Evolutionary conservation across 2,888 invertebrate genomes (phyloP).

Genomic region (Hirudinaria manillensis): DNA sequence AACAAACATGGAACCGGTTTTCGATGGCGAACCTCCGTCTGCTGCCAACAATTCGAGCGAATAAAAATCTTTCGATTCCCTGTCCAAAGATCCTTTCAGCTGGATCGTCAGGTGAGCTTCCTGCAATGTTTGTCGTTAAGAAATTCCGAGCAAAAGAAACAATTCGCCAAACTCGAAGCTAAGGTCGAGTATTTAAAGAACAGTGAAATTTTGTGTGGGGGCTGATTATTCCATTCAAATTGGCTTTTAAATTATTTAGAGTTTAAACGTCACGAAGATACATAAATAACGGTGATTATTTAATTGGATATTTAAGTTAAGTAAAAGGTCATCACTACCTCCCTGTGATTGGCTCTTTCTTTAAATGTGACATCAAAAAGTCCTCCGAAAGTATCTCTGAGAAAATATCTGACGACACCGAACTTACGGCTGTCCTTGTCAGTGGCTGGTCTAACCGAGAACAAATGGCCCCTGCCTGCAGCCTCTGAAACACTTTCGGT

Average conservation of each 20-base stretch:
- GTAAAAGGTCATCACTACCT: no score
- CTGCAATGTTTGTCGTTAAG: neutral
- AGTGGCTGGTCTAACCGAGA: slow-evolving; percentile 3
- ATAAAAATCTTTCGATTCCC: slow-evolving; percentile 13
- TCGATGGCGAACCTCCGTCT: slow-evolving; percentile 69
- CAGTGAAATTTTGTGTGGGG: no score
- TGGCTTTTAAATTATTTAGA: no score
- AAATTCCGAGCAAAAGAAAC: no score
- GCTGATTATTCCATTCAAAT: no score
- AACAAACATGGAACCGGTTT: slow-evolving; percentile 34
- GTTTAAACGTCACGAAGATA: no score
- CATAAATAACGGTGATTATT: no score
- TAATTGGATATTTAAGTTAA: no score
- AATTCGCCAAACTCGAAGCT: no score
- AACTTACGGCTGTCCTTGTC: slow-evolving; percentile 22
- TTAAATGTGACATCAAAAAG: neutral
- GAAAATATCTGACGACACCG: slow-evolving; percentile 18
- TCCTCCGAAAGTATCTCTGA: neutral
- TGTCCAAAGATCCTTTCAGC: slow-evolving; percentile 12
- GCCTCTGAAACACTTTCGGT: neutral
- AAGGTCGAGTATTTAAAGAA: no score
- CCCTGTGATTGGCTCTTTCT: no score
- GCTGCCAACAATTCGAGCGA: slow-evolving; percentile 10
- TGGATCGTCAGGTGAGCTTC: neutral
- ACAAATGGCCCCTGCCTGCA: neutral